These are phyloP conservation scores for Lanius collurio DNA, from an alignment of 2,113 vertebrate species.

Conservation along the genomic window DNA sequence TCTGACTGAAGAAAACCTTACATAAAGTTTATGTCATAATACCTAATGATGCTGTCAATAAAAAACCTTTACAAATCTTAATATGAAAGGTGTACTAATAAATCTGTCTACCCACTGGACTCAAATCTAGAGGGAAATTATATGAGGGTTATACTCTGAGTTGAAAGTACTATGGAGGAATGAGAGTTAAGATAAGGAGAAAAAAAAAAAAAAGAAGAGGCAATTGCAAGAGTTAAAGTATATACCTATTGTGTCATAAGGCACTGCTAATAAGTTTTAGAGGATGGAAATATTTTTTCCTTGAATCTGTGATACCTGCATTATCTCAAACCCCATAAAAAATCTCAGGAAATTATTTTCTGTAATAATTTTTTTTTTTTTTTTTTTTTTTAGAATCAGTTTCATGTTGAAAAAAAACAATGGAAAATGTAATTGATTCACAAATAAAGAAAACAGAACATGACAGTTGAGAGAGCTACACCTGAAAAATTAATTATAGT, in stretches of 20 bases:
- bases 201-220: too few relatives aligned
- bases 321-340: background rate
- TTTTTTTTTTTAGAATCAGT: background rate
- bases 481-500: background rate
- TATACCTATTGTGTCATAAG: too few relatives aligned
- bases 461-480: background rate
- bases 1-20: background rate
- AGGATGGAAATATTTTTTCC: background rate
- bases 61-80: background rate
- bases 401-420: background rate
- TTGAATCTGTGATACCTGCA: background rate
- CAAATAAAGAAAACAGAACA: background rate
- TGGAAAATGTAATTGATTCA: background rate
- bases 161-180: background rate
- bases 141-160: background rate
- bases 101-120: background rate
- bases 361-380: background rate
- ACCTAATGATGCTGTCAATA: background rate
- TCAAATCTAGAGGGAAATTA: background rate
- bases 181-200: fast-evolving
- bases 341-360: background rate
- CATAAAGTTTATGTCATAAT: background rate
- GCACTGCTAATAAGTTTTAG: background rate
- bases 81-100: background rate
- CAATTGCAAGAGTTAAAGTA: background rate